Base-by-base conservation (phyloP, 2,888 invertebrate species). In the Lycophotia porphyrea region DNA sequence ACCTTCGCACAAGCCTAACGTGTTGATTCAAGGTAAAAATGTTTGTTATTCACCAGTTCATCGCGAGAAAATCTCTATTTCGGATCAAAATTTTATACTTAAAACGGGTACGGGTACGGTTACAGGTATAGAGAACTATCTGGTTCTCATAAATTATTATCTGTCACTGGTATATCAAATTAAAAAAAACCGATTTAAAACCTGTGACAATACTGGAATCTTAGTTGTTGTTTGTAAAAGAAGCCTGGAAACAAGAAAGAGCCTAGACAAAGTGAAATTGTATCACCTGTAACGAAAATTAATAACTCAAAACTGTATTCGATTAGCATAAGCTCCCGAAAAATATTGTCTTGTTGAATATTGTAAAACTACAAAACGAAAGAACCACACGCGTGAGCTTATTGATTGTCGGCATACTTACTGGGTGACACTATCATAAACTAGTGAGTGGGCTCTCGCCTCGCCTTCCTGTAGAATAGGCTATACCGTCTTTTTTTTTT, bases 1-100 rank as follows among this genome's bases (percentile, higher is more conserved):
- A 84, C 80, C 79, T 82, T 82, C 69, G 69, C 64, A 71, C 77
- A 64, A 68, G 68, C 68, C 55, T 39, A 72, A 82, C 70, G 65
- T 84, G 39, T 80, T 71, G 27, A 71, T 69, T 84, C 81, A 80
- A 82, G 80, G 83, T 67, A 67, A 78, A 71, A 71, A 61, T 64
- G 49, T 44, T 44, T 66, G 39, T 73, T 69, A 83, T 63, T 78
- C 39, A 18, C 8, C 58, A 58, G 31, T 31, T 58, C 58, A 58
- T 18, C 39, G 39, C 63, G 39, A 27, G n/a, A 63, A 39, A 63
- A 63, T 39, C 15, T 18, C 63, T 27, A 27, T 63, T 42, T 27
- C n/a, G 18, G 18, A 63, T 63, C 15, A n/a, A n/a, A 63, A 39
- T 39, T 15, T 3, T n/a, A n/a, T 21, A 21, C 27, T 31, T 21